These are phyloP conservation scores for Andrena trimmerana DNA, from an alignment of 2,888 invertebrate species.

Conservation along the genomic window DNA sequence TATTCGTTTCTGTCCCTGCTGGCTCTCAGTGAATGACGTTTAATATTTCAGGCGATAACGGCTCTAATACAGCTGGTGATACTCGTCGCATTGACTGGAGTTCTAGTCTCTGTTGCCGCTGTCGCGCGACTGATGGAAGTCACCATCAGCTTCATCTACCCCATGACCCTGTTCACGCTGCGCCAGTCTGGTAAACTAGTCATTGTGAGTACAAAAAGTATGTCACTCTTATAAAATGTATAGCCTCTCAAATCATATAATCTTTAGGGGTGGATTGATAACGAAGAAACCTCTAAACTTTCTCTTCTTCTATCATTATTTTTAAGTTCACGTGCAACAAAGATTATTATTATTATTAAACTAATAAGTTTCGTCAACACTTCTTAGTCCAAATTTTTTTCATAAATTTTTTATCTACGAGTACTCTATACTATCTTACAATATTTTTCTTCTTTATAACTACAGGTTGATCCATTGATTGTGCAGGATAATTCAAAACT, in stretches of 20 bases:
- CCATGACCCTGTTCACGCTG: constrained; percentile 69
- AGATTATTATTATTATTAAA: neutral
- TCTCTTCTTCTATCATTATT: neutral
- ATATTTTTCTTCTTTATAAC: neutral
- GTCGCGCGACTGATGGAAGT: constrained; percentile 74
- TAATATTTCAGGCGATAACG: constrained; percentile 36
- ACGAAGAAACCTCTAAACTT: neutral
- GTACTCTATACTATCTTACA: too few species aligned
- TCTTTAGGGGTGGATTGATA: neutral
- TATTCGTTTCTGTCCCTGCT: neutral
- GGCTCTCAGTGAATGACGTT: neutral
- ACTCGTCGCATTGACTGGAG: constrained; percentile 73
- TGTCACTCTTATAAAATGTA: neutral
- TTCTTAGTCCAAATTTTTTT: too few species aligned
- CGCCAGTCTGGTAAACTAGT: constrained; percentile 68
- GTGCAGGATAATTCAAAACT: neutral
- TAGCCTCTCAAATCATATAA: neutral
- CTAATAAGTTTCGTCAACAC: neutral
- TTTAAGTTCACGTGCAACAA: neutral
- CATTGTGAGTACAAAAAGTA: constrained; percentile 72
- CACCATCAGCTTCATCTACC: constrained; percentile 67
- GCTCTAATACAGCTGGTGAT: constrained; percentile 38
- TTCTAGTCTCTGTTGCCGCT: constrained; percentile 72
- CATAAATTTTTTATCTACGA: too few species aligned
- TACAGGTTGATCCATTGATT: neutral